A percentile compares a stretch with the other conserved stretches of the same genome.
phyloP scores from a whole-genome alignment of 2,113 vertebrate species.

The Halcyon malimbica region DNA sequence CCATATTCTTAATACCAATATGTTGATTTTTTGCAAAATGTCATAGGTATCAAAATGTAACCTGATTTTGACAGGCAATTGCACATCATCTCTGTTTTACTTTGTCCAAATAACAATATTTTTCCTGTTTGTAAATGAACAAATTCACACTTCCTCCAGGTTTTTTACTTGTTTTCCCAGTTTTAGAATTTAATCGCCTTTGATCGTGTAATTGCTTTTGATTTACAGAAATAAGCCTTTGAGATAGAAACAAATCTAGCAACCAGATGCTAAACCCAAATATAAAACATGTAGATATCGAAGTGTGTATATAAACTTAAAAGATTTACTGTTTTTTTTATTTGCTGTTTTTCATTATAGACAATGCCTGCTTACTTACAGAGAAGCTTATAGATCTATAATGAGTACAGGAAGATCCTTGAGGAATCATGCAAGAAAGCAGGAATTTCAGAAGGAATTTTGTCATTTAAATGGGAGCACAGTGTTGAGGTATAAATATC shows the following conservation, averaged over 20 bases:
- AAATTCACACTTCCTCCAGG: background rate
- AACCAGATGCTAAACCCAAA: background rate
- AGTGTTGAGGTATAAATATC: background rate
- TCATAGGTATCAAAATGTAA: background rate
- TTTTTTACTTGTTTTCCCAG: background rate
- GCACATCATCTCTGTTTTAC: background rate
- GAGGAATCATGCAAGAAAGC: background rate
- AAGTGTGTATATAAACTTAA: background rate
- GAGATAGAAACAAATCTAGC: conserved; percentile 5
- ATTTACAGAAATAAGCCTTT: conserved; percentile 20
- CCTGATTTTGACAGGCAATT: background rate
- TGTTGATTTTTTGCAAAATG: background rate
- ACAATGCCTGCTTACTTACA: background rate
- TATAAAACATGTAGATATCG: background rate
- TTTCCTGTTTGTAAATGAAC: background rate
- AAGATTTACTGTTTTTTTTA: background rate
- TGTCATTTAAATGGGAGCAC: background rate
- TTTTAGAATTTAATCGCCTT: conserved; percentile 19
- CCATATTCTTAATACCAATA: background rate
- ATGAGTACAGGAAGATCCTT: background rate
- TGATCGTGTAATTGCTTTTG: conserved; percentile 8
- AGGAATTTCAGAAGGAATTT: background rate
- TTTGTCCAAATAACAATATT: background rate
- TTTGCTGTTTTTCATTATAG: conserved; percentile 5
- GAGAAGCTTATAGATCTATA: background rate